Evolutionary conservation across 2,113 vertebrate genomes (phyloP).

Genomic region (Ptychochromis oligacanthus): DNA sequence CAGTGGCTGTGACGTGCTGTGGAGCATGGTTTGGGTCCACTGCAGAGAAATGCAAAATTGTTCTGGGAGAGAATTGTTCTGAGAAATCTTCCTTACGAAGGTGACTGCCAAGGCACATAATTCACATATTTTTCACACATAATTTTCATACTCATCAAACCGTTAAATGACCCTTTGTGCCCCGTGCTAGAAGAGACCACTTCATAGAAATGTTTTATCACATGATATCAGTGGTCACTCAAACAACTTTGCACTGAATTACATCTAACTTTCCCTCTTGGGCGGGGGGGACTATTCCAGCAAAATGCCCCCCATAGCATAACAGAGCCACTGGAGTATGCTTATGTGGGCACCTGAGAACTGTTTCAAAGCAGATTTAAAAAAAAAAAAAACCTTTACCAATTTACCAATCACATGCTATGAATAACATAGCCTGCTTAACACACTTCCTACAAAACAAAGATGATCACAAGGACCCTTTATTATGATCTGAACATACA

Average conservation of each 20-base stretch:
- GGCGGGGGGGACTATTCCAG: not conserved
- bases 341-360: not conserved
- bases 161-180: not conserved
- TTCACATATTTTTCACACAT: not conserved
- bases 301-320: not conserved
- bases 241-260: not conserved
- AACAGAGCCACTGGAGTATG: not conserved
- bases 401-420: too few relatives aligned
- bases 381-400: too few relatives aligned
- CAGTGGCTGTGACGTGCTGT: not conserved
- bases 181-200: not conserved
- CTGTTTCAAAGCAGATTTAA: not conserved
- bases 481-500: not conserved
- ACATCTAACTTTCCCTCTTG: not conserved
- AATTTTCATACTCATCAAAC: not conserved
- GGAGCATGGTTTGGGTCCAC: not conserved
- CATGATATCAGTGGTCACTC: not conserved
- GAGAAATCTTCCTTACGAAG: not conserved
- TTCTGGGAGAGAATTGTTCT: not conserved
- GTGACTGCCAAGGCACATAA: not conserved
- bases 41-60: not conserved
- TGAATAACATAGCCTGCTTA: too few relatives aligned
- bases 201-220: not conserved
- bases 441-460: not conserved
- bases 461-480: not conserved